Evolutionary conservation across 2,113 vertebrate genomes (phyloP), one percentile per base, ranked within the genome.

Genomic region (Eretmochelys imbricata): DNA sequence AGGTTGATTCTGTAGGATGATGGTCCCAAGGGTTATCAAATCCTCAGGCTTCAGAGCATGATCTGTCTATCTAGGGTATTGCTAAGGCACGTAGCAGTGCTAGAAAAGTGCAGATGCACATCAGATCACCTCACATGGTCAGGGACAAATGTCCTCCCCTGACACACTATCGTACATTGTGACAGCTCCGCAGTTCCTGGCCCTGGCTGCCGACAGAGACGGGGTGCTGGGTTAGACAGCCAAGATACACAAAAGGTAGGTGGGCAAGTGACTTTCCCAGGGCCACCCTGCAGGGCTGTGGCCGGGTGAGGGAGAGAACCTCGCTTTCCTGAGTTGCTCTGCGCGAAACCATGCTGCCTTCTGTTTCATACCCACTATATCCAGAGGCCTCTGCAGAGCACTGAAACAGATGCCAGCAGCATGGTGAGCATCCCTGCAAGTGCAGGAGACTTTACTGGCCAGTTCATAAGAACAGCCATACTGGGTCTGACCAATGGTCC

Each of bases 301-400:
- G 87, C 82, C 0, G 12, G 11, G 82, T 29, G 80, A 91, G 88
- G 93, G 96, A 96, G 96, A 96, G 78, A 84, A 49, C 89, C 35
- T 2, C 5, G 62, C 85, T 91, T 75, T 85, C 31, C 12, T 0
- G 0, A 80, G 88, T 19, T 79, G 69, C 65, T 35, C 65, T 38
- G 65, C 2, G 17, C 17, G 0, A 38, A 22, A 38, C 19, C 19
- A 22, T 38, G 31, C 65, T 10, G 87, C 93, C 90, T 92, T 69
- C 76, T 16, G 51, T 46, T 1, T 1, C 89, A 22, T 10, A 12
- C 57, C 81, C 55, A n/a, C 35, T 49, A 20, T 24, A 22, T 5
- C 62, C 59, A 16, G 29, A 62, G 62, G 31, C 31, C 62, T 19
- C 31, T 6, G 62, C 62, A 72, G 65, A 38, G 17, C 19, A 5